A percentile compares a stretch with the other conserved stretches of the same genome.
Conservation (phyloP, 2,113 vertebrate genomes). For the Pleuronectes platessa region DNA sequence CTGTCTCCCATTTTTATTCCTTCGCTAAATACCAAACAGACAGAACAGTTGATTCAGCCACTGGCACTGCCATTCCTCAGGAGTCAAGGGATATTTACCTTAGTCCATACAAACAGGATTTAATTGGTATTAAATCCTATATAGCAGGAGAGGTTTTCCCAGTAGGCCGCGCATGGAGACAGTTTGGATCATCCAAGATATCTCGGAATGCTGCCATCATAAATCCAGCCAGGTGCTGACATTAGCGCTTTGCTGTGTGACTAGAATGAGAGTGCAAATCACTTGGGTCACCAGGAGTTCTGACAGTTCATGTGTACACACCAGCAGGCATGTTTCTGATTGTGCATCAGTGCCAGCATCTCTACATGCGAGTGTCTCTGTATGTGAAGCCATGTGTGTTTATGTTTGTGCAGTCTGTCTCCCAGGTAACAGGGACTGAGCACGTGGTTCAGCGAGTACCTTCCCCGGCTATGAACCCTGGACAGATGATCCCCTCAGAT, state of each 20-base stretch:
- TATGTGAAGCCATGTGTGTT: constrained; percentile 41
- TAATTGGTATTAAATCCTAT: constrained; percentile 65
- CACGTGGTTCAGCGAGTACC: constrained; percentile 61
- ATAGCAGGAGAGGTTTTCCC: constrained; percentile 38
- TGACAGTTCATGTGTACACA: constrained; percentile 35
- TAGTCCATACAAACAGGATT: constrained; percentile 62
- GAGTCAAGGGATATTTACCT: constrained; percentile 55
- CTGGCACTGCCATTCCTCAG: constrained; percentile 56
- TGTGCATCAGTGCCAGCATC: constrained; percentile 26
- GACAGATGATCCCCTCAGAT: constrained; percentile 75
- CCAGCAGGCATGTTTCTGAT: constrained; percentile 54
- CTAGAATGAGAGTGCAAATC: constrained; percentile 54
- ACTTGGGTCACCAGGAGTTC: constrained; percentile 42
- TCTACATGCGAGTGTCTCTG: constrained; percentile 28
- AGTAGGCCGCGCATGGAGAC: constrained; percentile 37
- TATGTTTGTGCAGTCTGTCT: constrained; percentile 59
- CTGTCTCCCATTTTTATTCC: constrained; percentile 57
- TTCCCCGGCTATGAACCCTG: constrained; percentile 68
- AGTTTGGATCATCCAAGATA: constrained; percentile 60
- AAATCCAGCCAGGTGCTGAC: constrained; percentile 64
- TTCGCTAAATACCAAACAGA: constrained; percentile 59
- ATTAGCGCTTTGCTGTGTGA: constrained; percentile 53
- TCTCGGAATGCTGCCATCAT: constrained; percentile 61
- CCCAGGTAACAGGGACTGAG: constrained; percentile 62
- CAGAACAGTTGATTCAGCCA: constrained; percentile 54